Percentiles rank a stretch among this genome's conserved stretches.
Evolutionary conservation across 2,113 vertebrate genomes (phyloP).

Genomic region (Empidonax alnorum): DNA sequence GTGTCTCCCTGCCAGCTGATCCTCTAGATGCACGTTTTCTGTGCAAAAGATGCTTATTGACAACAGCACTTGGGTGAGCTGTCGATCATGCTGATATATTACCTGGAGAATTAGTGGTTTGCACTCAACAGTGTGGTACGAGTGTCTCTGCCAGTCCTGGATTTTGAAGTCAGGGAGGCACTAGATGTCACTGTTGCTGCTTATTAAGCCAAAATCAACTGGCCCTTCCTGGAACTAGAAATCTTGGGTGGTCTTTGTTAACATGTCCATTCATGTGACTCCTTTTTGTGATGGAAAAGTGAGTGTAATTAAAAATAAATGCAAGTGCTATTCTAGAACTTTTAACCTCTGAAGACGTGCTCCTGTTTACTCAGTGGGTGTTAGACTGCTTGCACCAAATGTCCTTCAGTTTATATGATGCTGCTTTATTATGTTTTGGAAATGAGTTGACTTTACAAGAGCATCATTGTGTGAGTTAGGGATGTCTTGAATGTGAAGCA

Average conservation of each 20-base stretch:
- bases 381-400: not conserved
- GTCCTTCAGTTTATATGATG: not conserved
- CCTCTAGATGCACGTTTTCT: not conserved
- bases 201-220: not conserved
- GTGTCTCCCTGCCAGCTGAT: not conserved
- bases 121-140: rapidly evolving
- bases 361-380: not conserved
- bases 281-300: not conserved
- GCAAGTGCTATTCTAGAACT: not conserved
- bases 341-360: not conserved
- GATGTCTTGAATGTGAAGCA: not conserved
- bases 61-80: not conserved
- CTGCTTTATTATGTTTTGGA: not conserved
- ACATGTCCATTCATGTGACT: not conserved
- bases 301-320: not conserved
- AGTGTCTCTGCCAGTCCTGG: not conserved
- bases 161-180: not conserved
- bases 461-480: not conserved
- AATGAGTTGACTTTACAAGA: not conserved
- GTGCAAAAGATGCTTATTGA: not conserved
- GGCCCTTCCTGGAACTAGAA: not conserved
- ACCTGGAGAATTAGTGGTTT: not conserved
- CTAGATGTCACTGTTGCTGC: conserved; percentile 56
- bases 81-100: too few relatives aligned
- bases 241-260: conserved; percentile 13